Evolutionary conservation across 2,797 vertebrate species (phyloP), one percentile per base, ranked within the genome.

Genomic region (Scomberomorus guttatus): DNA sequence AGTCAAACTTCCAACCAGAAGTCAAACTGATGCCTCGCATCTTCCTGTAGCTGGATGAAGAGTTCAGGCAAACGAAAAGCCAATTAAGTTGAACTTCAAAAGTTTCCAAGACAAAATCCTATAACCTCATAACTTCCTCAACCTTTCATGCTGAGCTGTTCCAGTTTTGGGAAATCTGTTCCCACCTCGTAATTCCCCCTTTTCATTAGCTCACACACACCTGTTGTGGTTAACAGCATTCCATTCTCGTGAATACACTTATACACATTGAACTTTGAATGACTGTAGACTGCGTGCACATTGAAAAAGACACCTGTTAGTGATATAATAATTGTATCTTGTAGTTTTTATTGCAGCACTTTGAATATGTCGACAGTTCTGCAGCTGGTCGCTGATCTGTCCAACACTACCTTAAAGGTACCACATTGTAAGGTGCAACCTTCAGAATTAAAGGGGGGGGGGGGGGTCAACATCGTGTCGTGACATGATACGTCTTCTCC

Each of bases 361-460:
- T 94, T 94, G 75, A 90, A 85, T 62, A 86, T 9, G 70, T 72
- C n/a, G 82, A 85, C 92, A 71, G 82, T 27, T 85, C 76, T 24
- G 88, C 91, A 93, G 87, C 92, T 89, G 89, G 88, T 93, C 88
- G 90, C 89, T 37, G 87, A 83, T 75, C 84, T 88, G 89, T 89
- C 87, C 75, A 69, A 86, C 84, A 79, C 88, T 91, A 93, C 87
- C 92, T 92, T 85, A 86, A 90, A 90, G 91, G 92, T 94, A 93
- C 93, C 85, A 69, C 75, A 14, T 78, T 80, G 77, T 89, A 46
- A 83, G 84, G 78, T 77, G 84, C 77, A 87, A 77, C 84, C 78
- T 78, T 79, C 65, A 66, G 42, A 79, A 58, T 61, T 75, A 72
- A 20, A 20, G 46, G 72, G 34, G 69, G 77, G 46, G 72, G 34